A percentile compares a stretch with the other conserved stretches of the same genome.
Conservation (phyloP, 2,113 vertebrate genomes). For the Embiotoca jacksoni region DNA sequence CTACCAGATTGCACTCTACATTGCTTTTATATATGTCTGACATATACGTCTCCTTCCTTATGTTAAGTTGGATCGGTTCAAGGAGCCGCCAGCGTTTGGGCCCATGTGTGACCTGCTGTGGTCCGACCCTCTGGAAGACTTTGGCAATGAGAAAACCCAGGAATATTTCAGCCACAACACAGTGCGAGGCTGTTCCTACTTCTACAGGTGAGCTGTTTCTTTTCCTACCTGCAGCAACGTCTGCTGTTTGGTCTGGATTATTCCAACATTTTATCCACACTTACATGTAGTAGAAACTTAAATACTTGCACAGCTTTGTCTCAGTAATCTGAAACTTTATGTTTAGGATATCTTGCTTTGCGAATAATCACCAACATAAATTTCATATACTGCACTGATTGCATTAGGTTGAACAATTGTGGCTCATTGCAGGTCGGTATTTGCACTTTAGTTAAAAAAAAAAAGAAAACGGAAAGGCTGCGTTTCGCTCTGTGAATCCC, state of each 20-base stretch:
- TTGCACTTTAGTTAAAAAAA: background rate
- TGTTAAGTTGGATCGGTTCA: constrained; percentile 86
- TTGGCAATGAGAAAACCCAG: constrained; percentile 88
- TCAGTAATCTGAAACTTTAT: background rate
- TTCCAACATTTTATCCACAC: background rate
- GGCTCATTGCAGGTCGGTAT: background rate
- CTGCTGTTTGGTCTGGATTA: background rate
- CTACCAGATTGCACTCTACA: background rate
- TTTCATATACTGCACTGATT: background rate
- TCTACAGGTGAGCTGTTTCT: constrained; percentile 83
- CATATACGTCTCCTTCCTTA: background rate
- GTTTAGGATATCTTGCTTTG: background rate
- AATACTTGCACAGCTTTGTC: background rate
- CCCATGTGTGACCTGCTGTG: constrained; percentile 89
- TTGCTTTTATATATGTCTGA: background rate
- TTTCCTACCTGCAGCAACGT: constrained; percentile 10
- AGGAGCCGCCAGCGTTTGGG: constrained; percentile 88
- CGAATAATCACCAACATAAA: background rate
- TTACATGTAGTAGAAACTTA: background rate
- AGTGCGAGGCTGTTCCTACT: constrained; percentile 88
- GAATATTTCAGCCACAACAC: constrained; percentile 89
- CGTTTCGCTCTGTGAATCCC: background rate
- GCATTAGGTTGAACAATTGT: background rate
- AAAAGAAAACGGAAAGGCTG: background rate
- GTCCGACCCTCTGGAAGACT: constrained; percentile 88